Evolutionary conservation across 2,888 invertebrate genomes (phyloP), one percentile per base, ranked within the genome.

Genomic region (Drosophila buzzatii): DNA sequence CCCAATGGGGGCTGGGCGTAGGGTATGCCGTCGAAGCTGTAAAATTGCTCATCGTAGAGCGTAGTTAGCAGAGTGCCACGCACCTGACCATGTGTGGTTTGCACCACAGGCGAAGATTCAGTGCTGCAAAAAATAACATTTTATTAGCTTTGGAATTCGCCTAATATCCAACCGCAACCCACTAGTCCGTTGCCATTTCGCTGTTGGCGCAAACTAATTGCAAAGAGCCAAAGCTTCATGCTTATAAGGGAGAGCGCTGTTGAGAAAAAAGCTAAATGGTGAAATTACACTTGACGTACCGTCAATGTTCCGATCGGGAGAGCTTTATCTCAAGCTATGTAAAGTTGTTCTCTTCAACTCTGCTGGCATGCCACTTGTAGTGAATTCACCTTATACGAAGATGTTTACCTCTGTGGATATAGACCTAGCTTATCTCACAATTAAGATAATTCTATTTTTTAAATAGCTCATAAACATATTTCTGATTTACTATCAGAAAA

Each of bases 1-100:
- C 86, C 86, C 4, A 91, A 3, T 0, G 91, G 91, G 2, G 91
- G 90, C 39, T 77, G 62, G 1, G 86, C 91, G 49, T 82, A 92
- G 0, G 92, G 92, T 23, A 92, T 85, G 12, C 91, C 91, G 49
- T 90, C 89, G 39, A 92, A 92, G 3, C 66, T 80, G n/a, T 83
- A 88, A 35, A 75, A 92, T 4, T 27, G 18, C 18, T 83, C 85
- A 16, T 87, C 88, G 52, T 91, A 92, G 0, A 91, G 60, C 0
- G 87, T 69, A 16, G 73, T 70, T 0, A 88, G 67, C 42, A 84
- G 78, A 0, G 73, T 67, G 3, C 92, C 92, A 3, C 70, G 76
- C 4, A 92, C 77, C 35, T 82, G 79, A 0, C 92, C 92, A 53
- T 90, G 80, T 0, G 78, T 77, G 9, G 91, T 92, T 8, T 75